Conservation (phyloP, 1,140 invertebrate genomes). For the Tetramorium alpestre region DNA sequence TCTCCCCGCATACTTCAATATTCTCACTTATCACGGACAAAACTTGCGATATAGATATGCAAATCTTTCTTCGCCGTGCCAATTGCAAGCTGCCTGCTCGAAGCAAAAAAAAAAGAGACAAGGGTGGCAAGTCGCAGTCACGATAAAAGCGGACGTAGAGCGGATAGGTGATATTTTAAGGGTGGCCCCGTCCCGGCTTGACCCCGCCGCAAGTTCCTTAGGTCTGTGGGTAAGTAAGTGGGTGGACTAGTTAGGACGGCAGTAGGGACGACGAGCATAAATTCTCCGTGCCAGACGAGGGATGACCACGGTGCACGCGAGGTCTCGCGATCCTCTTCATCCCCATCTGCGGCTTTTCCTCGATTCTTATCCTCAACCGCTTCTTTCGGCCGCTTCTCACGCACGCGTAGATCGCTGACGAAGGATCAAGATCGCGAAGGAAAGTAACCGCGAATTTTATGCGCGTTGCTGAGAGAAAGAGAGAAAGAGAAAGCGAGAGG, state of each 20-base stretch:
- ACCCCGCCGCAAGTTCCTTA: conserved; percentile 72
- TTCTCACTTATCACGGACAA: conserved; percentile 70
- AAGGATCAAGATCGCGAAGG: conserved; percentile 20
- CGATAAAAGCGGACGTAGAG: conserved; percentile 67
- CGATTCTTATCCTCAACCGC: conserved; percentile 43
- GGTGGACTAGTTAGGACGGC: conserved; percentile 84
- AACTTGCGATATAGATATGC: conserved; percentile 75
- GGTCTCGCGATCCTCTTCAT: conserved; percentile 73
- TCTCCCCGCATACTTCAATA: not conserved
- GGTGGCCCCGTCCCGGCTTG: conserved; percentile 68
- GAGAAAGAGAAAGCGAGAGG: not conserved
- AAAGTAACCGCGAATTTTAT: conserved; percentile 38
- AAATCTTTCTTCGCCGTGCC: conserved; percentile 72
- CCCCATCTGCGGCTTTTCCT: conserved; percentile 45
- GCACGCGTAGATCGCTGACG: not conserved
- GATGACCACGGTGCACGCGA: conserved; percentile 84
- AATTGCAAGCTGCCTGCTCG: conserved; percentile 23
- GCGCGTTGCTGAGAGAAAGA: not conserved
- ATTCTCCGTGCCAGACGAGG: conserved; percentile 82
- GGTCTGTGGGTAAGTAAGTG: conserved; percentile 82
- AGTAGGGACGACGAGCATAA: conserved; percentile 84
- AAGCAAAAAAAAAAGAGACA: not conserved
- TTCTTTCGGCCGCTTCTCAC: not conserved
- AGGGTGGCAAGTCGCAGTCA: conserved; percentile 32
- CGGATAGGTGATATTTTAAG: conserved; percentile 83